Percentiles rank a stretch among this genome's conserved stretches.
phyloP scores from a whole-genome alignment of 92 coral and sea anemone genomes.

The Epizoanthus scotinus region DNA sequence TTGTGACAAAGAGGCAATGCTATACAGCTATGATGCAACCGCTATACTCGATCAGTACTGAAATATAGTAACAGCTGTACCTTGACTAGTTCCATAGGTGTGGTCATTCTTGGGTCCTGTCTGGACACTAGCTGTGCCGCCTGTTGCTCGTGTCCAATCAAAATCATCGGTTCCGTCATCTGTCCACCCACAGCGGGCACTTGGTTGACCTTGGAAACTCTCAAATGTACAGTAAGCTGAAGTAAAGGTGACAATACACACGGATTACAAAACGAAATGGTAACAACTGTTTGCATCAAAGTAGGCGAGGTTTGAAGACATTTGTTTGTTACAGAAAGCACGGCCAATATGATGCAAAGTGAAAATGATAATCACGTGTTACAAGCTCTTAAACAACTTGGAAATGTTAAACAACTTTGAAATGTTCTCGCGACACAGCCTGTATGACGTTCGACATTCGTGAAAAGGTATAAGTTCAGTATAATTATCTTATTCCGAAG shows the following conservation, averaged over 20 bases:
- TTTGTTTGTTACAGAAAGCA: background rate
- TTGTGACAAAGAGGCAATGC: background rate
- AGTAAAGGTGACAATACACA: background rate
- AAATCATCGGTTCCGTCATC: conserved; percentile 65
- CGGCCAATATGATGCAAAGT: too few species aligned
- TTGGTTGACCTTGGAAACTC: conserved; percentile 51
- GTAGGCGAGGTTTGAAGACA: background rate
- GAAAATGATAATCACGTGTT: too few species aligned
- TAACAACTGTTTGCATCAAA: background rate
- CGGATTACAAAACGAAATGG: background rate
- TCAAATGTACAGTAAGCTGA: conserved; percentile 87
- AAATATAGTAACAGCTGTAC: conserved; percentile 31
- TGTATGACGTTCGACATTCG: too few species aligned
- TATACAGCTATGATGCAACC: too few species aligned
- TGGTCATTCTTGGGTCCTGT: conserved; percentile 92
- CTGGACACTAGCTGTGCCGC: conserved; percentile 68
- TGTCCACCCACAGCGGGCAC: conserved; percentile 72
- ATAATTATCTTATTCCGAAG: too few species aligned
- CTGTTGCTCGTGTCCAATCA: conserved; percentile 78
- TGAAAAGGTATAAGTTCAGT: too few species aligned
- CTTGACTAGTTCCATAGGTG: conserved; percentile 84
- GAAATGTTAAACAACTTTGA: too few species aligned
- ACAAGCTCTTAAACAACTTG: too few species aligned
- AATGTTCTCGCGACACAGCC: too few species aligned
- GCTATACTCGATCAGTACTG: background rate